A percentile compares a stretch with the other conserved stretches of the same genome.
Conservation (phyloP, 2,113 vertebrate genomes). For the Brachypodius melanocephalos region DNA sequence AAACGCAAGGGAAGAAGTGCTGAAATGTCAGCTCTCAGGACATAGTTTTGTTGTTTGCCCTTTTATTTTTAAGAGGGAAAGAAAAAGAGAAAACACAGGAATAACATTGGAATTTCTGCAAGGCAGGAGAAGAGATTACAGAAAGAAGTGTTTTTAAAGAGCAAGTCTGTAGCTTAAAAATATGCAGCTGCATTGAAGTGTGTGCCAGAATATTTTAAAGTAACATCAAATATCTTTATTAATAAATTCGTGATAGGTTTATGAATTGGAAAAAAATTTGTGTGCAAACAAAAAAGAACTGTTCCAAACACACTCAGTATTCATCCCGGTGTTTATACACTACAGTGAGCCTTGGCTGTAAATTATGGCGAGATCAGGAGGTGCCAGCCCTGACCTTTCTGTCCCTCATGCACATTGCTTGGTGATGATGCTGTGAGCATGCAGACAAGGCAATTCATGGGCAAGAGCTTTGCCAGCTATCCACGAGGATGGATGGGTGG, state of each 20-base stretch:
- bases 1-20: not conserved
- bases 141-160: conserved; percentile 8
- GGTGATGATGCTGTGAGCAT: not conserved
- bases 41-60: not conserved
- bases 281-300: not conserved
- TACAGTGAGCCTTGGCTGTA: not conserved
- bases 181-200: conserved; percentile 40
- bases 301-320: not conserved
- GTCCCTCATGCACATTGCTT: not conserved
- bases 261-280: conserved; percentile 37
- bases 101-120: not conserved
- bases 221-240: conserved; percentile 64
- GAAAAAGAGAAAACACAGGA: not conserved
- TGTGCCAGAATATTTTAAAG: conserved; percentile 72
- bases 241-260: conserved; percentile 54
- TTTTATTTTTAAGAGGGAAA: not conserved
- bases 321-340: not conserved
- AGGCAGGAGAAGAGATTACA: not conserved
- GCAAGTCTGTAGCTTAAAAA: conserved; percentile 58
- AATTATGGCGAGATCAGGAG: not conserved
- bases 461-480: not conserved
- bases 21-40: not conserved
- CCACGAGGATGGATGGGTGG: accelerated
- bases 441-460: not conserved
- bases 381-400: conserved; percentile 36